Percentiles rank a stretch among this genome's conserved stretches.
Conservation (phyloP, 2,797 vertebrate genomes). For the Parotocinclus haroldoi region DNA sequence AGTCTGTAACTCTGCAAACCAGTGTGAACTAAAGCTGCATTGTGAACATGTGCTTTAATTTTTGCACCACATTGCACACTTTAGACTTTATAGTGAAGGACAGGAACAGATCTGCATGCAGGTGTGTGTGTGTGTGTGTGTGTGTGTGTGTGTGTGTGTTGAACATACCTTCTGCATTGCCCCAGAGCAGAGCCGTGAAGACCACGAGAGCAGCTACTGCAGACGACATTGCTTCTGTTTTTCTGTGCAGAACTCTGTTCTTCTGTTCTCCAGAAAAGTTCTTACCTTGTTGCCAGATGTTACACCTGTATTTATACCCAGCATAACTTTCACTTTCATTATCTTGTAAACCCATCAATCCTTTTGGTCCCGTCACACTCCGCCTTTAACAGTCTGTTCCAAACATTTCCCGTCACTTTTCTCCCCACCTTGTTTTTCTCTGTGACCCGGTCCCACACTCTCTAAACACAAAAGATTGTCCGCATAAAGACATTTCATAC, state of each 20-base stretch:
- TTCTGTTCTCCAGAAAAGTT: slow-evolving; percentile 12
- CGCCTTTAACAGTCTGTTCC: neutral
- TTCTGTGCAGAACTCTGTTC: neutral
- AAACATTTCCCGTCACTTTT: slow-evolving; percentile 21
- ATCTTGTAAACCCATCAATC: slow-evolving; percentile 7
- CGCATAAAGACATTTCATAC: neutral
- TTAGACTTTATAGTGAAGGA: neutral
- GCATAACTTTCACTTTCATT: slow-evolving; percentile 25
- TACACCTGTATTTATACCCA: slow-evolving; percentile 34
- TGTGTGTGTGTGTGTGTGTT: neutral
- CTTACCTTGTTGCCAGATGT: slow-evolving; percentile 15
- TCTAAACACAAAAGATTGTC: neutral
- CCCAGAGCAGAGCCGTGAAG: slow-evolving; percentile 25
- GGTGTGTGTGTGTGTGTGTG: too few species aligned
- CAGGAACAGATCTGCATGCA: neutral
- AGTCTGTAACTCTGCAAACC: neutral
- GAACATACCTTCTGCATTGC: slow-evolving; percentile 37
- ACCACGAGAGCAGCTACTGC: slow-evolving; percentile 24
- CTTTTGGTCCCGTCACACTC: neutral
- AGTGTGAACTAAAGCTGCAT: neutral
- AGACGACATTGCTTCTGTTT: slow-evolving; percentile 31
- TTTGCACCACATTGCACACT: too few species aligned
- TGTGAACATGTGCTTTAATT: too few species aligned
- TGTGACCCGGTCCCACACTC: slow-evolving; percentile 3
- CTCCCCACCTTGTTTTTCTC: neutral